Base-by-base conservation (phyloP, 2,888 invertebrate species). In the Orthosia incerta region DNA sequence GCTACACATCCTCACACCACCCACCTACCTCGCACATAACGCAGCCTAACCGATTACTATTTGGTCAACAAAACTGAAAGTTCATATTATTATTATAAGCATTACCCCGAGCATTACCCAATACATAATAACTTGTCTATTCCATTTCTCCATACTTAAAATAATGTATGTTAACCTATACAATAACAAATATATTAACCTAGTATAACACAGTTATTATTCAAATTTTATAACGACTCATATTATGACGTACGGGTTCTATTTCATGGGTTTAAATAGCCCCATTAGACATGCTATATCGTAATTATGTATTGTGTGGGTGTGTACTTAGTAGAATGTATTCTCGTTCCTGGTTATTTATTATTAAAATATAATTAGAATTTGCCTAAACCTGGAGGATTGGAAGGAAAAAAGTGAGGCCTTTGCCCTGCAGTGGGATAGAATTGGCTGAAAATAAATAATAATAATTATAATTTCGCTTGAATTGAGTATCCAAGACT, bases 191-290 rank as follows among this genome's bases (percentile, higher is more conserved):
- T 18, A 7, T 71, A 23, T n/a, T 63, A 50, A 62, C 26, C n/a
- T 18, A 31, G 15, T 65, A 77, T 13, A 66, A 73, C 57, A 73
- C 53, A 59, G 74, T 69, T 71, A 74, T 80, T 84, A 84, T 84
- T 85, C 63, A 83, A 81, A 82, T 78, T 74, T 76, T 71, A 82
- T 80, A 76, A 74, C 76, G 45, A 71, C 55, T 65, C 53, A 7
- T 56, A 62, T 63, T 56, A 62, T 63, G 71, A 68, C 18, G 61
- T 39, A 68, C 16, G 4, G 12, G 18, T 46, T 46, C 20, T 63
- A 56, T 70, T 71, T 62, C 64, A 69, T 50, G 56, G 66, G 60
- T 73, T 77, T 73, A 66, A 69, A 31, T 51, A 59, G 26, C 48
- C 15, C 69, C 3, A 55, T 60, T 63, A 51, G 26, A 77, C 77